These are phyloP conservation scores for Echinometra lucunter DNA, from an alignment of 53 echinoderm and acorn worm species.

Conservation along the genomic window DNA sequence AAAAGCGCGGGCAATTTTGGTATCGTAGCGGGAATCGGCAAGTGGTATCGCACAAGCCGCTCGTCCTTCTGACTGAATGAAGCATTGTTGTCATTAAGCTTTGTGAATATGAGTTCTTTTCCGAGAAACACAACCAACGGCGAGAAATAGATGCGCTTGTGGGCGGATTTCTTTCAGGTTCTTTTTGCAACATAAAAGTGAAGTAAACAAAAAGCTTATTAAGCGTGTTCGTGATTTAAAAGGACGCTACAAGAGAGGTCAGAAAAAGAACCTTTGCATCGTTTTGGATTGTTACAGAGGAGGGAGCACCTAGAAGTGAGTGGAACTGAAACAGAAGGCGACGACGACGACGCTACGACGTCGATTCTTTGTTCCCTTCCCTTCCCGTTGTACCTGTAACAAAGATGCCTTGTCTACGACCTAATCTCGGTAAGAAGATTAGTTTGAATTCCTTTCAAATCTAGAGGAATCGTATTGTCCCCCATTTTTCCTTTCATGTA, in stretches of 20 bases:
- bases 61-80: slow-evolving; percentile 21
- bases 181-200: not conserved
- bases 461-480: no score
- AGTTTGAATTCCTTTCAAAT: not conserved
- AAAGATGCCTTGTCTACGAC: slow-evolving; percentile 48
- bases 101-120: slow-evolving; percentile 30
- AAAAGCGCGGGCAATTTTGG: slow-evolving; percentile 37
- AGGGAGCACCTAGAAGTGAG: not conserved
- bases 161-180: slow-evolving; percentile 32
- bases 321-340: slow-evolving; percentile 25
- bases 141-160: not conserved
- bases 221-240: not conserved
- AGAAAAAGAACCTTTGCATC: not conserved
- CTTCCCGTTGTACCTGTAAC: not conserved
- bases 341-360: slow-evolving; percentile 35
- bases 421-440: slow-evolving; percentile 34
- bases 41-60: slow-evolving; percentile 33
- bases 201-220: not conserved
- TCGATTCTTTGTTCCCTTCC: slow-evolving; percentile 48
- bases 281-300: slow-evolving; percentile 15
- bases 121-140: slow-evolving; percentile 18
- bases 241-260: slow-evolving; percentile 20
- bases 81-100: slow-evolving; percentile 14
- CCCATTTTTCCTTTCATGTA: no score
- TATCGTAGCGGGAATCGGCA: slow-evolving; percentile 18